phyloP scores from a whole-genome alignment of 2,113 vertebrate genomes.

The Clinocottus analis region DNA sequence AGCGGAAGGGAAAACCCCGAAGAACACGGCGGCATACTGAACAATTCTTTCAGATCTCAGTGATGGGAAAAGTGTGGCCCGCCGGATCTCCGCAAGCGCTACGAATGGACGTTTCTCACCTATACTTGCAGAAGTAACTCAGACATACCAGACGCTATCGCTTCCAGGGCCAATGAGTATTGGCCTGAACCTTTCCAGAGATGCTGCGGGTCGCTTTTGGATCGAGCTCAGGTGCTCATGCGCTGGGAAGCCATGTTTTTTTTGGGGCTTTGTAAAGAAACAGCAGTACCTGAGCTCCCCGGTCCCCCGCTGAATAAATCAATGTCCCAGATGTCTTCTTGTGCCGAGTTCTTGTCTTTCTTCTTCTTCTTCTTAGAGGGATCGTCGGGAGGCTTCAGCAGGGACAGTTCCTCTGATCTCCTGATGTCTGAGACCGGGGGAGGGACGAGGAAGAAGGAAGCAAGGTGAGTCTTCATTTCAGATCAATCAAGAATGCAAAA shows the following conservation, averaged over 20 bases:
- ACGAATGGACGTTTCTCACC: background rate
- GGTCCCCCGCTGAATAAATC: constrained; percentile 81
- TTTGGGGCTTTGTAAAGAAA: background rate
- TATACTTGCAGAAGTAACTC: background rate
- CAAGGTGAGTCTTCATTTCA: background rate
- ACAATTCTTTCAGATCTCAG: constrained; percentile 55
- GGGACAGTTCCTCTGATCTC: constrained; percentile 93
- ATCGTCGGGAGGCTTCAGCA: constrained; percentile 88
- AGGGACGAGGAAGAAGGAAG: background rate
- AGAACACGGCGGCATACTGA: constrained; percentile 31
- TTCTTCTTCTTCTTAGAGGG: constrained; percentile 95
- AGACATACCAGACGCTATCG: background rate
- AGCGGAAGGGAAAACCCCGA: background rate
- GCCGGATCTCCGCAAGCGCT: constrained; percentile 18
- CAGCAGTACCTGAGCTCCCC: constrained; percentile 84
- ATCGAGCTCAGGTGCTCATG: background rate
- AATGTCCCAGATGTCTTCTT: constrained; percentile 90
- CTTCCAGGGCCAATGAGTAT: background rate
- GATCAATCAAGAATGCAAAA: background rate
- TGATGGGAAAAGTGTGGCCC: constrained; percentile 36
- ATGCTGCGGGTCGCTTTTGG: background rate
- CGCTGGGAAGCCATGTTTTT: background rate
- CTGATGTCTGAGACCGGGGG: constrained; percentile 87
- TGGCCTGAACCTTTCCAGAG: background rate
- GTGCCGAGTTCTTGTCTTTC: constrained; percentile 88